A percentile compares a stretch with the other conserved stretches of the same genome.
These are phyloP conservation scores for Cyaniris semiargus DNA, from an alignment of 2,888 invertebrate species.

Conservation along the genomic window DNA sequence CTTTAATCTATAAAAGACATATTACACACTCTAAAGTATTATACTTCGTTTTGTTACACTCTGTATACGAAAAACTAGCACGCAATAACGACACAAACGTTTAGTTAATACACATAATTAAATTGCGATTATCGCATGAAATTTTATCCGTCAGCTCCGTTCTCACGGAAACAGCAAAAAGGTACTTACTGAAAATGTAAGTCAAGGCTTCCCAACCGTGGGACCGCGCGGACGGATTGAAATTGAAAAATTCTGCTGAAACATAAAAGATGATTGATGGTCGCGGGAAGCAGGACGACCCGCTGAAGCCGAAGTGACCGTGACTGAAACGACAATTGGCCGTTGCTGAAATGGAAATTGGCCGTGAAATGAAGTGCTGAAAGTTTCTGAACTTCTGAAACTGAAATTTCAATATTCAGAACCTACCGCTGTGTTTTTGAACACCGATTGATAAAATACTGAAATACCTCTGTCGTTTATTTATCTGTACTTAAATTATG, in stretches of 20 bases:
- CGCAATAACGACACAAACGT: slow-evolving; percentile 9
- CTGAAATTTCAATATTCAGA: neutral
- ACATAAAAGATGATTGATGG: slow-evolving; percentile 28
- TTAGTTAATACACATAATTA: slow-evolving; percentile 37
- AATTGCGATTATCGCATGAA: slow-evolving; percentile 12
- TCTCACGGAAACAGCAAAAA: slow-evolving; percentile 76
- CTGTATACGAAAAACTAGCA: neutral
- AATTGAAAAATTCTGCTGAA: slow-evolving; percentile 41
- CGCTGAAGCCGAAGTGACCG: neutral
- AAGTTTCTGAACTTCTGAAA: neutral
- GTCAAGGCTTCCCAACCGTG: slow-evolving; percentile 75
- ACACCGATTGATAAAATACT: neutral
- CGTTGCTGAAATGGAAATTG: neutral
- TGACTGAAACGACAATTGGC: neutral
- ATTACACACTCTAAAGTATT: too few relatives aligned
- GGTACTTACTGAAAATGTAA: slow-evolving; percentile 75
- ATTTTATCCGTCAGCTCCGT: slow-evolving; percentile 47
- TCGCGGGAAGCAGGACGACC: slow-evolving; percentile 35
- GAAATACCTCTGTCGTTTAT: neutral
- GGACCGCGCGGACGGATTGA: slow-evolving; percentile 50
- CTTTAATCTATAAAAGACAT: too few relatives aligned
- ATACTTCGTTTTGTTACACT: too few relatives aligned
- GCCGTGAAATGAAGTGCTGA: neutral
- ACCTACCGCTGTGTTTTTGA: too few relatives aligned
- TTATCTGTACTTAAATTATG: neutral